A percentile compares a stretch with the other conserved stretches of the same genome.
Evolutionary conservation across 37 sponge, comb jelly and placozoan genomes (phyloP).

Genomic region (Ianthella basta): DNA sequence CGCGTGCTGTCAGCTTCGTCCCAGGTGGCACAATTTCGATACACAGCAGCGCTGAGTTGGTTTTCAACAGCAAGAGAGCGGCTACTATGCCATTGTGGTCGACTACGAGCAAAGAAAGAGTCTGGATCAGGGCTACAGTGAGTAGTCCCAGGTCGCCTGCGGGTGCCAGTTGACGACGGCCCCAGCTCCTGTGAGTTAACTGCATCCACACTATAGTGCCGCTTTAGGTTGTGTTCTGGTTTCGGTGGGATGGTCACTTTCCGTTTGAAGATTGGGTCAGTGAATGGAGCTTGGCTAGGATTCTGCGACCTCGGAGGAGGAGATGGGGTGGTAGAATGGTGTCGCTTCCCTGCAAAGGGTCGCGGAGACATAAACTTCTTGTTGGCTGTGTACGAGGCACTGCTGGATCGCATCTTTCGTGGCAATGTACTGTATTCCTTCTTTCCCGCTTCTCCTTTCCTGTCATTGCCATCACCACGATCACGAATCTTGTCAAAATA

Average conservation of each 20-base stretch:
- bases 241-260: no score
- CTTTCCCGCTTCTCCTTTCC: neutral
- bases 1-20: neutral
- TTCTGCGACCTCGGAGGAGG: neutral
- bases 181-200: neutral
- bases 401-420: neutral
- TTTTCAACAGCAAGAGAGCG: neutral
- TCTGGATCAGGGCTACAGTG: neutral
- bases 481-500: no score
- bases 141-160: neutral
- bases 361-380: neutral
- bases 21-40: neutral
- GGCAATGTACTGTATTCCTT: no score
- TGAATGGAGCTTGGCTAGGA: slow-evolving; percentile 4
- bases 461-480: neutral
- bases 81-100: neutral
- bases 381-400: neutral
- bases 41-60: neutral
- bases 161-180: neutral
- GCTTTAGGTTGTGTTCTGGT: neutral
- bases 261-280: neutral
- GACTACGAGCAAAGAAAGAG: slow-evolving; percentile 4
- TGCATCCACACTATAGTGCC: slow-evolving; percentile 17
- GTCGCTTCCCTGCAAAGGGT: neutral
- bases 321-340: neutral